A percentile compares a stretch with the other conserved stretches of the same genome.
Evolutionary conservation across 2,113 vertebrate species (phyloP).

Genomic region (Falco punctatus): DNA sequence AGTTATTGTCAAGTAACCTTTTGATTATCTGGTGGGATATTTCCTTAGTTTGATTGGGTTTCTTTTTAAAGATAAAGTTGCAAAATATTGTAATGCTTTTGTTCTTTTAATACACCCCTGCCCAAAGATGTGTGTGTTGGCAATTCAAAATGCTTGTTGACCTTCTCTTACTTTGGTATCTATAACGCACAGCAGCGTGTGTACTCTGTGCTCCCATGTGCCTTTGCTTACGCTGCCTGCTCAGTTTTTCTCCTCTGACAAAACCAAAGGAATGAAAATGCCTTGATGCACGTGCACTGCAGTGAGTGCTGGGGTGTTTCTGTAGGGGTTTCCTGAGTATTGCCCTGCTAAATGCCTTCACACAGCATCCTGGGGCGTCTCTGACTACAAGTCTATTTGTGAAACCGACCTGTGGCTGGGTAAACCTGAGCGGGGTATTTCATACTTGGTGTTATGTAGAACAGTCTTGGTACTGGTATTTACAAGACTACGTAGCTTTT

Average conservation of each 20-base stretch:
- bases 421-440: neutral
- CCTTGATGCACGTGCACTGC: neutral
- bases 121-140: neutral
- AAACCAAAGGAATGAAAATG: neutral
- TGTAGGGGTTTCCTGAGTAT: neutral
- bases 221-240: neutral
- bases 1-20: slow-evolving; percentile 66
- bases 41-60: neutral
- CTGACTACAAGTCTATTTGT: neutral
- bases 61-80: neutral
- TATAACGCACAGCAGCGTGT: fast-evolving
- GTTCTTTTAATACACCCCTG: neutral
- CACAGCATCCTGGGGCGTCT: neutral
- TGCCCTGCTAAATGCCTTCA: neutral
- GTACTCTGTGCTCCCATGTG: fast-evolving
- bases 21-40: slow-evolving; percentile 50
- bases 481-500: neutral
- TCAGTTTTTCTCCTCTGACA: neutral
- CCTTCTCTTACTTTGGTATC: neutral
- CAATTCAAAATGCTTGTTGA: neutral
- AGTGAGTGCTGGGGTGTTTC: neutral
- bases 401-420: neutral
- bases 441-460: neutral
- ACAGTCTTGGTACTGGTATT: neutral
- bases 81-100: neutral